Conservation (phyloP, 2,113 vertebrate species). For the Conger conger region DNA sequence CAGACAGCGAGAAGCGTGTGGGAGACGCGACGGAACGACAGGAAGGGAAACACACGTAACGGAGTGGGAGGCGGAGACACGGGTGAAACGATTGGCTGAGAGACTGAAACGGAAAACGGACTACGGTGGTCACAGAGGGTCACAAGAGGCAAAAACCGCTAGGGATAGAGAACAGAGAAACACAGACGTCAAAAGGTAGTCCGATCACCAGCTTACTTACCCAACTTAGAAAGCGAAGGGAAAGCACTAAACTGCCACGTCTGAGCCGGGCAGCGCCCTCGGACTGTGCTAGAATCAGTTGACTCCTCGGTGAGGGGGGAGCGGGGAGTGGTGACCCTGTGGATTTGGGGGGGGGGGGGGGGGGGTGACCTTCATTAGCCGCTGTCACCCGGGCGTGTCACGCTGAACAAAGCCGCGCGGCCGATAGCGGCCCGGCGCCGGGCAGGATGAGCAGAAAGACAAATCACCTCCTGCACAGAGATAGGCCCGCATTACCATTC, state of each 20-base stretch:
- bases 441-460: conserved; percentile 41
- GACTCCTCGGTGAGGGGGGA: conserved; percentile 16
- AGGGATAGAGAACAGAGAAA: too few species aligned
- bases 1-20: too few species aligned
- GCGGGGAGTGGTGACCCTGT: conserved; percentile 24
- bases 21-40: too few species aligned
- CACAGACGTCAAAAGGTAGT: too few species aligned
- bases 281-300: too few species aligned
- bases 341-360: conserved; percentile 30
- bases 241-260: neutral
- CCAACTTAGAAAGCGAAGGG: neutral
- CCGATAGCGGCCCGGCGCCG: conserved; percentile 42
- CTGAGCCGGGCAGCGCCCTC: neutral
- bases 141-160: too few species aligned
- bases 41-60: too few species aligned
- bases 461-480: conserved; percentile 49
- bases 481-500: conserved; percentile 52
- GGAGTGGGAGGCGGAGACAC: too few species aligned
- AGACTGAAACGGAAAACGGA: too few species aligned
- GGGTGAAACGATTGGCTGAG: too few species aligned
- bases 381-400: conserved; percentile 38
- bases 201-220: neutral
- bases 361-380: conserved; percentile 62
- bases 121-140: too few species aligned
- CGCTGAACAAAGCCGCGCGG: conserved; percentile 40